These are phyloP conservation scores for Cephus sareptanus DNA, from an alignment of 2,888 invertebrate species.

Conservation along the genomic window DNA sequence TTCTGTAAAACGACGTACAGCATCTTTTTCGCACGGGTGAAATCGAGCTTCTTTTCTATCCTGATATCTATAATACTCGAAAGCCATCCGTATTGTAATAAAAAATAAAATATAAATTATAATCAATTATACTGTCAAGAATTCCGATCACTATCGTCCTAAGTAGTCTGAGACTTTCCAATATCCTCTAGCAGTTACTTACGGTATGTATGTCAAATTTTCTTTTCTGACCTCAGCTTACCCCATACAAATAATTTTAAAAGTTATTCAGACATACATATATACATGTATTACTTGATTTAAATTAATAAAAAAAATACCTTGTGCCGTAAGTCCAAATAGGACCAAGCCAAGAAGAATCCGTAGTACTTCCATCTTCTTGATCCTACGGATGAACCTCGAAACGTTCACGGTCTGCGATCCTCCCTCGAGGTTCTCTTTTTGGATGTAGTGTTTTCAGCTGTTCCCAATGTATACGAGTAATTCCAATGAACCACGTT, in stretches of 20 bases:
- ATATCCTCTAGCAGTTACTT: neutral
- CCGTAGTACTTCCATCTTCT: neutral
- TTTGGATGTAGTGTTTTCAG: neutral
- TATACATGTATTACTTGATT: neutral
- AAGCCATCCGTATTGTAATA: neutral
- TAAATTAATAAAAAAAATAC: neutral
- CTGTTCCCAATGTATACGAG: neutral
- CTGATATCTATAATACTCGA: neutral
- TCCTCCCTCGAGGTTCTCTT: constrained; percentile 7
- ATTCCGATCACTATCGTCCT: neutral
- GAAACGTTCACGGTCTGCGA: neutral
- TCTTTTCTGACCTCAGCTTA: neutral
- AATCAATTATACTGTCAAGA: neutral
- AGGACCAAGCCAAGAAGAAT: neutral
- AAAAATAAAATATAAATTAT: neutral
- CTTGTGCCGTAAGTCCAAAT: neutral
- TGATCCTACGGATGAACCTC: neutral
- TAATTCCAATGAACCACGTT: neutral
- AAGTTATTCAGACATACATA: too few relatives aligned
- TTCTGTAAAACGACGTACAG: neutral
- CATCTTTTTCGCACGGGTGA: neutral
- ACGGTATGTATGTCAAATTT: neutral
- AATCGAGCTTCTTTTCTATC: neutral
- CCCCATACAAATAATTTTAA: neutral
- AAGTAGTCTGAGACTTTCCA: neutral